Evolutionary conservation across 2,113 vertebrate genomes (phyloP).

Genomic region (Paedocypris sp.): DNA sequence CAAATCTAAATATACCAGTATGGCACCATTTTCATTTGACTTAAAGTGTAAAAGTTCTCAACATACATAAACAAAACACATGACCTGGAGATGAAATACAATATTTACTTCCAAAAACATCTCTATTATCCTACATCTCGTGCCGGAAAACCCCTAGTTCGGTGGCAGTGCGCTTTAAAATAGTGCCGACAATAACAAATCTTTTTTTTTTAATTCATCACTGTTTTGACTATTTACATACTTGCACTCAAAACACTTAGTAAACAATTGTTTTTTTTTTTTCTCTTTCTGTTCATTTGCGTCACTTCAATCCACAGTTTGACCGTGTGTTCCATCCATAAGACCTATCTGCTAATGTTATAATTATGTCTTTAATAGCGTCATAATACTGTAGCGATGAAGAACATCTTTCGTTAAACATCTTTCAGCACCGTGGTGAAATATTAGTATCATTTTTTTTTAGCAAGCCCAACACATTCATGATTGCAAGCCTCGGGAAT

Average conservation of each 20-base stretch:
- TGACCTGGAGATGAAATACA: constrained; percentile 27
- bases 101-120: constrained; percentile 41
- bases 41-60: constrained; percentile 37
- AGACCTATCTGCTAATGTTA: neutral
- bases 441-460: constrained; percentile 28
- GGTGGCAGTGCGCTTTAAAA: constrained; percentile 39
- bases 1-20: constrained; percentile 30
- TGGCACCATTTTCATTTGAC: constrained; percentile 39
- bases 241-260: constrained; percentile 20
- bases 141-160: constrained; percentile 37
- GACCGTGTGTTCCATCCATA: neutral
- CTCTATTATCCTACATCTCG: constrained; percentile 38
- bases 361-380: neutral
- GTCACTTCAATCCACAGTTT: neutral
- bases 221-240: constrained; percentile 23
- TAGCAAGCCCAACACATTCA: constrained; percentile 44
- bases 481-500: constrained; percentile 13
- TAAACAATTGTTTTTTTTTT: constrained; percentile 1
- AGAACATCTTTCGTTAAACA: constrained; percentile 12
- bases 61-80: constrained; percentile 35
- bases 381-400: neutral
- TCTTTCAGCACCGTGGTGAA: constrained; percentile 32
- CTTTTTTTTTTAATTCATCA: constrained; percentile 14
- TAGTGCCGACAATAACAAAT: constrained; percentile 43
- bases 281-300: constrained; percentile 8